Evolutionary conservation across 2,888 invertebrate species (phyloP), one percentile per base, ranked within the genome.

Genomic region (Rugalucina vietnamica): DNA sequence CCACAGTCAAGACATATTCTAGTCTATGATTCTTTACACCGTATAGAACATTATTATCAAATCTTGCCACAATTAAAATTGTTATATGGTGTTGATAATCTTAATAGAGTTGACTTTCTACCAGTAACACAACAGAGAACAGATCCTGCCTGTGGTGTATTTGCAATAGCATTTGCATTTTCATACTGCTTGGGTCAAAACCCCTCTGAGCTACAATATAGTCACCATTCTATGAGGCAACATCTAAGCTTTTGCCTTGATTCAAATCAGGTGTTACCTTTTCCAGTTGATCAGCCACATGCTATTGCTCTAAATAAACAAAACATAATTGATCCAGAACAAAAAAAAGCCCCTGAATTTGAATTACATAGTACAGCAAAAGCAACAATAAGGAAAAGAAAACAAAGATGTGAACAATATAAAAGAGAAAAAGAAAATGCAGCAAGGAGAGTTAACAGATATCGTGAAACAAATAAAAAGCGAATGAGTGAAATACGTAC

Each of bases 81-180:
- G 24, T 36, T 72, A 18, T 72, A 72, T 10, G 72, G 49, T 8
- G 10, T 43, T 29, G 8, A 60, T 29, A 4, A 24, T 43, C 43
- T 24, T 12, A 72, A 49, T 21, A 43, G 27, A 1, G 34, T 72
- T 12, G 43, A 72, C 0, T 72, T 72, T 72, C 29, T 72, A 14
- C 72, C 72, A 43, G 43, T 72, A 14, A 72, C 72, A n/a, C 72
- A 72, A 72, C 72, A 72, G 27, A 49, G 49, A 39, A 43, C 43
- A 24, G 72, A 72, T 43, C 43, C 72, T 43, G 72, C 72, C 10
- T 72, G 72, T 72, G 72, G 72, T 24, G 72, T 49, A 32, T 72
- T 72, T 72, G 72, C 72, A 34, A 49, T 72, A 24, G 72, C 72
- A 27, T 72, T 72, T 72, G 72, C 43, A 43, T 72, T 72, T 72